Conservation (phyloP, 2,888 invertebrate genomes). For the Phyllotreta striolata region DNA sequence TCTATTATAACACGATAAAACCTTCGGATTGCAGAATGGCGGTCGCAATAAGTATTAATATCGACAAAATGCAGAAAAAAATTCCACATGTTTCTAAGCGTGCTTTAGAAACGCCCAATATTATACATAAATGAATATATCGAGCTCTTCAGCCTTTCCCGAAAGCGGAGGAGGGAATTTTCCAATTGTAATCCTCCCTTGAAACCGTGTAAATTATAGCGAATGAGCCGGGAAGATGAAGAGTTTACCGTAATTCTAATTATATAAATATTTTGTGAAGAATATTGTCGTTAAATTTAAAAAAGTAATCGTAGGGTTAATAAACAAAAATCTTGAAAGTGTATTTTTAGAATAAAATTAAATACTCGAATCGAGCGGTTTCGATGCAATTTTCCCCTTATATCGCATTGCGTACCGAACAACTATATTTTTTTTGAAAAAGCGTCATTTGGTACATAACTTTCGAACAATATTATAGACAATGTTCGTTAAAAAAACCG, state of each 20-base stretch:
- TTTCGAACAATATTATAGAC: constrained; percentile 1
- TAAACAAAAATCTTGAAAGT: constrained; percentile 41
- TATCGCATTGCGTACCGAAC: neutral
- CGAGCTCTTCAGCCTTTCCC: constrained; percentile 10
- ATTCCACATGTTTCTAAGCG: constrained; percentile 34
- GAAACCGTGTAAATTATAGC: neutral
- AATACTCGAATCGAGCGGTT: constrained; percentile 48
- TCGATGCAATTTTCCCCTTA: too few species aligned
- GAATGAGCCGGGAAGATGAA: constrained; percentile 16
- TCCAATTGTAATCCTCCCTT: neutral
- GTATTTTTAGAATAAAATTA: constrained; percentile 46
- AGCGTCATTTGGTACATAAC: constrained; percentile 1
- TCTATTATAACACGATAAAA: constrained; percentile 30
- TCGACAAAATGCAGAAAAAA: constrained; percentile 30
- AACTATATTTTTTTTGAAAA: neutral
- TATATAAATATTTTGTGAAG: constrained; percentile 48
- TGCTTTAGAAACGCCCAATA: constrained; percentile 26
- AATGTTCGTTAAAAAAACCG: constrained; percentile 35
- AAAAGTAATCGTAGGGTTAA: constrained; percentile 45
- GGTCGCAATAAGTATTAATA: constrained; percentile 56
- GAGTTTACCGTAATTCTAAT: constrained; percentile 14
- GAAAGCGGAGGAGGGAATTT: neutral
- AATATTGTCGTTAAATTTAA: constrained; percentile 43
- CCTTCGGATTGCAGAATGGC: constrained; percentile 48
- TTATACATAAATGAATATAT: too few species aligned